These are phyloP conservation scores for Bombylius major DNA, from an alignment of 2,888 invertebrate species.

Conservation along the genomic window DNA sequence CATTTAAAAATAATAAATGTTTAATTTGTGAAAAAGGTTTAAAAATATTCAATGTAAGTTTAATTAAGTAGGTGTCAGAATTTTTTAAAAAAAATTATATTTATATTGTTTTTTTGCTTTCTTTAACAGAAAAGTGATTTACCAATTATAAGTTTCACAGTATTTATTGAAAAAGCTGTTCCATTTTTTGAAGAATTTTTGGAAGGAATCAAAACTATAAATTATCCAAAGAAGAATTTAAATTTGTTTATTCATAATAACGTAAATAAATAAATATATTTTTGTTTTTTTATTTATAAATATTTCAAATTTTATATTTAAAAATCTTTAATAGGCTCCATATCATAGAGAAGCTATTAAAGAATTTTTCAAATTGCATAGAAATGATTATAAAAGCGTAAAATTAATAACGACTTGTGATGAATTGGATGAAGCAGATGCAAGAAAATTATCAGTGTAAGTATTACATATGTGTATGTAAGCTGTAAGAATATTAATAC, in stretches of 20 bases:
- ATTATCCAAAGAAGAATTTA: constrained; percentile 79
- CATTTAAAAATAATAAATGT: constrained; percentile 68
- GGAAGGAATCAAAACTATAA: constrained; percentile 50
- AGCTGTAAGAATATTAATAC: no score
- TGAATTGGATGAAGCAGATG: constrained; percentile 54
- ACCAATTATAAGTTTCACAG: constrained; percentile 56
- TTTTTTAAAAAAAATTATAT: background rate
- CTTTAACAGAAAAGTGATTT: constrained; percentile 42
- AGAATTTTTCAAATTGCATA: constrained; percentile 47
- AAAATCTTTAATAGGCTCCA: constrained; percentile 36
- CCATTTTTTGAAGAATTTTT: constrained; percentile 90
- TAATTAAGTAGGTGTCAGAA: no score
- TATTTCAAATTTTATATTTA: no score
- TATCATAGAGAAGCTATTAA: constrained; percentile 55
- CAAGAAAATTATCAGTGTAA: constrained; percentile 77
- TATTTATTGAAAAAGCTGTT: constrained; percentile 76
- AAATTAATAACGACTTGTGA: constrained; percentile 56
- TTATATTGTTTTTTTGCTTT: constrained; percentile 12
- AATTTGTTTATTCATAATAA: constrained; percentile 73
- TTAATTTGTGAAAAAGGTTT: constrained; percentile 51
- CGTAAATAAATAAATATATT: constrained; percentile 34
- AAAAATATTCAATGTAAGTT: background rate
- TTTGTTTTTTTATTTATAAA: no score
- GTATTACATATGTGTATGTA: constrained; percentile 25
- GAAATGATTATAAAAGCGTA: constrained; percentile 44